Percentiles rank a stretch among this genome's conserved stretches.
phyloP scores from a whole-genome alignment of 2,797 vertebrate genomes.

The Sebastiscus albofasciatus region DNA sequence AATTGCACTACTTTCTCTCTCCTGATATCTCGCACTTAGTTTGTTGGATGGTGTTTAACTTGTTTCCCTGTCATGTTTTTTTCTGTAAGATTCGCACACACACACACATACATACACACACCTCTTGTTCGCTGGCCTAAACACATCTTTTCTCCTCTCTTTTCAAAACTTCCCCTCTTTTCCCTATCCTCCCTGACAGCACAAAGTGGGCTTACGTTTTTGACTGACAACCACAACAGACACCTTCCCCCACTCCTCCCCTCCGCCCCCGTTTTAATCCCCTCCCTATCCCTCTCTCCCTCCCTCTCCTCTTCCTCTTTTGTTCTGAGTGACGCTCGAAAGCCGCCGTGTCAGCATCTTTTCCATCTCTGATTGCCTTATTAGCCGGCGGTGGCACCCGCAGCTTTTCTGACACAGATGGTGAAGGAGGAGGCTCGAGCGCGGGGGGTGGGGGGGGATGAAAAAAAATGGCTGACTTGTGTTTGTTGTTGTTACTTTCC shows the following conservation, averaged over 20 bases:
- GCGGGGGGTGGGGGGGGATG: background rate
- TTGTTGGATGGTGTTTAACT: constrained; percentile 36
- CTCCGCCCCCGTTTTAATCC: constrained; percentile 71
- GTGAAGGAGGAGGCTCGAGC: constrained; percentile 72
- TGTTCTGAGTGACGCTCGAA: constrained; percentile 85
- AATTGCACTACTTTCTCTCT: background rate
- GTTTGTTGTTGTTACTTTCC: constrained; percentile 78
- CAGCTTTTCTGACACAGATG: constrained; percentile 85
- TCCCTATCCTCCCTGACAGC: constrained; percentile 77
- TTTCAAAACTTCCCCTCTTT: constrained; percentile 77
- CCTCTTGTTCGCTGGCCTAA: constrained; percentile 67
- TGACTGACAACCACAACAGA: constrained; percentile 89
- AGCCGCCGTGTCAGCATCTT: constrained; percentile 87
- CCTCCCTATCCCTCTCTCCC: constrained; percentile 67
- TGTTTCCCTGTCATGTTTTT: constrained; percentile 36
- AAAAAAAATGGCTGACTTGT: constrained; percentile 76
- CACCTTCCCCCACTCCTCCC: constrained; percentile 54
- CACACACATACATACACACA: constrained; percentile 24
- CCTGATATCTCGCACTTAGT: constrained; percentile 11
- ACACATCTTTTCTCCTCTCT: constrained; percentile 75
- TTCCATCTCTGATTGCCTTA: constrained; percentile 89
- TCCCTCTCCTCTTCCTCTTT: constrained; percentile 75
- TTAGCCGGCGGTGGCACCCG: constrained; percentile 85
- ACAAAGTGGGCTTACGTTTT: constrained; percentile 83
- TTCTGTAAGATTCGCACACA: constrained; percentile 9